Conservation (phyloP, 2,888 invertebrate species). For the Eristalis pertinax region DNA sequence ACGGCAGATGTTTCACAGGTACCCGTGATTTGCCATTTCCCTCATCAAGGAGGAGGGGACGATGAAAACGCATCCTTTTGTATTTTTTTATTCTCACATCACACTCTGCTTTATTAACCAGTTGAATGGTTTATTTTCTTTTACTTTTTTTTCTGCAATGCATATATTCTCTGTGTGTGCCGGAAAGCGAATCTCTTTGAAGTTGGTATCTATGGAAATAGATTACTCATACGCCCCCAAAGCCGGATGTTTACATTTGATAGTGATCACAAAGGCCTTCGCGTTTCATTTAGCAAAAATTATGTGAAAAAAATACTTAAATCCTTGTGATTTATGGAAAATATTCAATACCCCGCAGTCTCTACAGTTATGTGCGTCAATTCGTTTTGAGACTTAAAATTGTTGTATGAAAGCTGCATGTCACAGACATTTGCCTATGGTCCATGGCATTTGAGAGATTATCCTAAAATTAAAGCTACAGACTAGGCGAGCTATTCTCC, state of each 20-base stretch:
- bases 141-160: not conserved
- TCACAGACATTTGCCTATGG: no score
- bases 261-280: not conserved
- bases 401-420: no score
- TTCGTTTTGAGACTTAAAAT: no score
- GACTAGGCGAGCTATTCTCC: no score
- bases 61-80: not conserved
- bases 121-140: not conserved
- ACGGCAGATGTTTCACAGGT: slow-evolving; percentile 9
- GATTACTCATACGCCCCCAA: not conserved
- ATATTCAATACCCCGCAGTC: no score
- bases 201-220: not conserved
- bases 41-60: not conserved
- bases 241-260: not conserved
- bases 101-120: not conserved
- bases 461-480: no score
- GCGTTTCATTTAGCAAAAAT: no score
- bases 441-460: no score
- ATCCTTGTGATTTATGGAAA: no score
- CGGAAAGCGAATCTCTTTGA: not conserved
- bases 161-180: no score
- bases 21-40: not conserved
- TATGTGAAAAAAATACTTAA: no score
- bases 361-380: no score
- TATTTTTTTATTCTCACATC: not conserved